phyloP scores from a whole-genome alignment of 37 sponge, comb jelly and placozoan genomes.

The Ephydatia muelleri region DNA sequence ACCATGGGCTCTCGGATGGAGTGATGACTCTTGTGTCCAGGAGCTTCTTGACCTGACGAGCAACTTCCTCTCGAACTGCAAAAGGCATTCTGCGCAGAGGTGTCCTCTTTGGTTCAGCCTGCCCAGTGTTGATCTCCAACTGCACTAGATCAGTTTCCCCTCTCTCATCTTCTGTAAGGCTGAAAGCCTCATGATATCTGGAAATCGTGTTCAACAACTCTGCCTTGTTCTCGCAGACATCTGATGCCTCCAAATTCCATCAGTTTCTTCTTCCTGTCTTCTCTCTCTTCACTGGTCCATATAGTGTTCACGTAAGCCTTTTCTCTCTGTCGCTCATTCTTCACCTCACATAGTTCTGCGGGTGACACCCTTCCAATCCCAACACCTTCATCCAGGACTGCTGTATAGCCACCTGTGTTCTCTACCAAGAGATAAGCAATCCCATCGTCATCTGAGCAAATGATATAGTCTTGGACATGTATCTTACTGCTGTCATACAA shows the following conservation, averaged over 20 bases:
- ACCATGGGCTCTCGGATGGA: conserved; percentile 30
- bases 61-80: conserved; percentile 23
- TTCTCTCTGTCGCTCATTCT: too few species aligned
- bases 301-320: too few species aligned
- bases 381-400: too few species aligned
- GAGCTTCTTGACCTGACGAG: conserved; percentile 40
- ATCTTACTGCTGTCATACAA: too few species aligned
- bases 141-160: conserved; percentile 50
- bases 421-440: too few species aligned
- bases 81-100: conserved; percentile 27
- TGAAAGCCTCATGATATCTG: conserved; percentile 11
- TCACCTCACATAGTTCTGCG: too few species aligned
- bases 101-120: conserved; percentile 31
- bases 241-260: background rate
- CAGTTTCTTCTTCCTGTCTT: conserved; percentile 2
- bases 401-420: too few species aligned
- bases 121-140: conserved; percentile 38
- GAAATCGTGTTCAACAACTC: background rate
- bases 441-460: too few species aligned
- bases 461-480: too few species aligned
- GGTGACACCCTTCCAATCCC: too few species aligned
- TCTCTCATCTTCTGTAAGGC: conserved; percentile 16
- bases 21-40: conserved; percentile 15
- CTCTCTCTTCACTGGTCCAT: background rate
- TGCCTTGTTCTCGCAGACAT: background rate